Evolutionary conservation across 2,113 vertebrate species (phyloP).

Genomic region (Nothoprocta pentlandii): DNA sequence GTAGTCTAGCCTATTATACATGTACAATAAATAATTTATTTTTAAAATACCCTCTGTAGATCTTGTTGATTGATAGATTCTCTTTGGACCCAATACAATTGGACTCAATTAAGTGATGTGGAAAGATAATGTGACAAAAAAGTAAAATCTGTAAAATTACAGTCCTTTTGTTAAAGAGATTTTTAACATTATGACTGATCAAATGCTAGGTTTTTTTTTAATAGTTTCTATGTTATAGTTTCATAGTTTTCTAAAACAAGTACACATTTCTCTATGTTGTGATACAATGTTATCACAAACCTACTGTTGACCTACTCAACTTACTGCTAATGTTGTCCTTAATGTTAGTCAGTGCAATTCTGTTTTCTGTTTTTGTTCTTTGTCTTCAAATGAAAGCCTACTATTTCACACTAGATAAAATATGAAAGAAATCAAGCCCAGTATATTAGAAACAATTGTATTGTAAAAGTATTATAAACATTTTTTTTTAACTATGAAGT

Average conservation of each 20-base stretch:
- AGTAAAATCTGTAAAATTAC: not conserved
- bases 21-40: not conserved
- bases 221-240: not conserved
- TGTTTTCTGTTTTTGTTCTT: too few species aligned
- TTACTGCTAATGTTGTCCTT: not conserved
- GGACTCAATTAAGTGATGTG: not conserved
- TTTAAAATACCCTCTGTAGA: not conserved
- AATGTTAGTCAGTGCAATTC: fast-evolving
- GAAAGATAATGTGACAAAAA: not conserved
- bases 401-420: not conserved
- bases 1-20: not conserved
- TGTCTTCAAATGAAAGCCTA: not conserved
- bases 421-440: too few species aligned
- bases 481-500: too few species aligned
- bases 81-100: not conserved
- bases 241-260: not conserved
- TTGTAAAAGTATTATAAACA: too few species aligned
- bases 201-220: not conserved
- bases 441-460: not conserved
- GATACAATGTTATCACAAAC: not conserved
- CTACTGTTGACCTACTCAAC: not conserved
- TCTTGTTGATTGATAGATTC: not conserved
- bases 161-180: not conserved
- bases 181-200: not conserved
- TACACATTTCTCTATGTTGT: not conserved